Percentiles rank a stretch among this genome's conserved stretches.
These are phyloP conservation scores for Tethea ocularis DNA, from an alignment of 2,888 invertebrate species.

Conservation along the genomic window DNA sequence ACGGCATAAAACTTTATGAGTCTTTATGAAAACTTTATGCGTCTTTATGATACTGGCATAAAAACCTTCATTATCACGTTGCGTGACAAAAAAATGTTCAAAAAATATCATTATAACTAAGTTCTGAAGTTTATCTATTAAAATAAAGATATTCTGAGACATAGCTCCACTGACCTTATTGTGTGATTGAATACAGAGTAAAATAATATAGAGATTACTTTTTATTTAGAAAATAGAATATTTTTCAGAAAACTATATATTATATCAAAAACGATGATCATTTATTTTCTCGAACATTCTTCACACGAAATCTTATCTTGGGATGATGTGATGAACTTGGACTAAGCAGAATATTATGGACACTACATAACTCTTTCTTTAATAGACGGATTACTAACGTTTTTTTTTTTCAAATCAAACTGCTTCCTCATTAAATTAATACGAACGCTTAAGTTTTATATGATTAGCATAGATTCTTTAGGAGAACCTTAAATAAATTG, in stretches of 20 bases:
- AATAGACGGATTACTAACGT: no score
- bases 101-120: background rate
- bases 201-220: background rate
- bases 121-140: slow-evolving; percentile 16
- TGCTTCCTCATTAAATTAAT: no score
- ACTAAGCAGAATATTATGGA: no score
- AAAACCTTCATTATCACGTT: slow-evolving; percentile 4
- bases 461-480: no score
- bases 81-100: slow-evolving; percentile 8
- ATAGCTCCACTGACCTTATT: slow-evolving; percentile 34
- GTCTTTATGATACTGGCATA: background rate
- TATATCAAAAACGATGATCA: no score
- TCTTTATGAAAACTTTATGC: background rate
- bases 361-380: no score
- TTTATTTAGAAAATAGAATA: background rate
- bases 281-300: no score
- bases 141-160: slow-evolving; percentile 29
- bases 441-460: no score
- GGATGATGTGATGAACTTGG: no score
- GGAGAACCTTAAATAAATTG: background rate
- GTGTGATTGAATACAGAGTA: slow-evolving; percentile 29
- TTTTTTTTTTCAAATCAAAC: no score
- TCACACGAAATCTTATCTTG: no score
- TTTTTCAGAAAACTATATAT: background rate
- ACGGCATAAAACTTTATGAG: no score